A percentile compares a stretch with the other conserved stretches of the same genome.
phyloP scores from a whole-genome alignment of 2,113 vertebrate genomes.

The Hypocryptadius cinnamomeus region DNA sequence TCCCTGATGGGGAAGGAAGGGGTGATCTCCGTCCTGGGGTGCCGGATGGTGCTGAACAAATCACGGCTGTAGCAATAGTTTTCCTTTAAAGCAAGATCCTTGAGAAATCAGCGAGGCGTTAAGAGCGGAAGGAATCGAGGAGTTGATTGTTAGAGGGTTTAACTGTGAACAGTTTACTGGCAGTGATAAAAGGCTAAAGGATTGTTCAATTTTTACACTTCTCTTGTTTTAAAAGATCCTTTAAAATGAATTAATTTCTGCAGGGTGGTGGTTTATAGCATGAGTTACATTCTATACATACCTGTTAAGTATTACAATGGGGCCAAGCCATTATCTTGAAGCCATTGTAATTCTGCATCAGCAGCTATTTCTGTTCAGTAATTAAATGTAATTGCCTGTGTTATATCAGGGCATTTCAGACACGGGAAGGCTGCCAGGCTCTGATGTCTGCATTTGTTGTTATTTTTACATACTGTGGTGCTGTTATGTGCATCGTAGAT shows the following conservation, averaged over 20 bases:
- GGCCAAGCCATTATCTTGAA: background rate
- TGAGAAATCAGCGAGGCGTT: background rate
- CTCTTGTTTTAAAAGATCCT: background rate
- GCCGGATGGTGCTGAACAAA: background rate
- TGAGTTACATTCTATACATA: background rate
- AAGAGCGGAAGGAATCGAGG: background rate
- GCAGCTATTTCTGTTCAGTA: background rate
- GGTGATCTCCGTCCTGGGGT: background rate
- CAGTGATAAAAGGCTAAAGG: background rate
- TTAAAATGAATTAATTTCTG: background rate
- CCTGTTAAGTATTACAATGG: background rate
- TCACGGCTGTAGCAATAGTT: fast-evolving
- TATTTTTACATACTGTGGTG: background rate
- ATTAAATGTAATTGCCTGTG: background rate
- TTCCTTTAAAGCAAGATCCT: background rate
- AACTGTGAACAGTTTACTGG: background rate
- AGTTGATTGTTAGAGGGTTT: background rate
- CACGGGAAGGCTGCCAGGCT: background rate
- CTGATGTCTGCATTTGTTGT: background rate
- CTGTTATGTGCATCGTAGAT: background rate
- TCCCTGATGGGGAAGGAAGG: too few species aligned
- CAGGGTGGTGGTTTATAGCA: background rate
- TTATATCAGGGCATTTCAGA: background rate
- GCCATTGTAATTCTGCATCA: background rate
- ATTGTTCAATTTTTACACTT: background rate